Evolutionary conservation across 2,113 vertebrate species (phyloP), one percentile per base, ranked within the genome.

Genomic region (Paratilapia polleni): DNA sequence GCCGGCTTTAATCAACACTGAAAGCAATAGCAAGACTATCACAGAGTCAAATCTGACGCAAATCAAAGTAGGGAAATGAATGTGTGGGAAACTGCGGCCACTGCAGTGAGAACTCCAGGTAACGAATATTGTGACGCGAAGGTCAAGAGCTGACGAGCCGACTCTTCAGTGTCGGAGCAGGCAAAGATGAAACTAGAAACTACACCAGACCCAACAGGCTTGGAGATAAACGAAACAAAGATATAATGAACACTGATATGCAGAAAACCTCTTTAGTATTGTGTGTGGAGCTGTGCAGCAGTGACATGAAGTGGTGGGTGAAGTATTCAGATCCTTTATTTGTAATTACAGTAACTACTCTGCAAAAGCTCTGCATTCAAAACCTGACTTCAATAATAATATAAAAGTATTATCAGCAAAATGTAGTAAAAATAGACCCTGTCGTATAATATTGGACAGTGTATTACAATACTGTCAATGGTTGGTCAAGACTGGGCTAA

Each of bases 11-110:
- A 59, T 68, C 62, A 60, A 49, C 20, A 20, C 26, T 7, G 66
- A 85, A 19, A 86, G 31, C 22, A 66, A 81, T 58, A 87, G 3
- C 57, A 79, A 81, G 87, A 81, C 75, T 34, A 31, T 9, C 57
- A 20, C 28, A 66, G 43, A 49, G 8, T 52, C 1, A 3, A 31
- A 43, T 58, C 31, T 84, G 84, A 89, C 4, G 59, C 10, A 77
- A 84, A 80, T 22, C 52, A 14, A 73, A 63, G 74, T 26, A 17
- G 22, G 6, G 15, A 20, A 60, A 78, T 76, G 70, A 87, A 54
- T 28, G 60, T 22, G 28, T 34, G 11, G 49, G 83, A 80, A 81
- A 70, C 49, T 77, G 83, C 1, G 7, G 49, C 62, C 4, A 14
- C 7, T 22, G 63, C 56, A 61, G 7, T 17, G 24, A 83, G 73